A percentile compares a stretch with the other conserved stretches of the same genome.
phyloP scores from a whole-genome alignment of 2,113 vertebrate species.

The Oncorhynchus tshawytscha region DNA sequence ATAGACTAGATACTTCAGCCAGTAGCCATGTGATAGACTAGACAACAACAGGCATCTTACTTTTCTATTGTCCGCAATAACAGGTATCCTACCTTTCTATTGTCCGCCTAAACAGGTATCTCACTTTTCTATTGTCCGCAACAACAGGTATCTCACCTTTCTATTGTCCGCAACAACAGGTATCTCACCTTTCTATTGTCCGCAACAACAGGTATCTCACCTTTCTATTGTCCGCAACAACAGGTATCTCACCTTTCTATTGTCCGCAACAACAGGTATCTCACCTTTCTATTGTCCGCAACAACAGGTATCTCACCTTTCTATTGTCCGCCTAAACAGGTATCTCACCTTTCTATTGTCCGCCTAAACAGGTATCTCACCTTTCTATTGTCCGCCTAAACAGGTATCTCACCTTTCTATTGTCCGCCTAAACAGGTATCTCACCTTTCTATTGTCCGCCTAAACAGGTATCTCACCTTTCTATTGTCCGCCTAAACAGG shows the following conservation, averaged over 20 bases:
- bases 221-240: not conserved
- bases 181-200: not conserved
- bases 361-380: not conserved
- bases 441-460: too few species aligned
- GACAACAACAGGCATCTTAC: not conserved
- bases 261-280: not conserved
- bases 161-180: not conserved
- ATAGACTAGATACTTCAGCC: too few species aligned
- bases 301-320: not conserved
- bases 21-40: too few species aligned
- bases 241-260: not conserved
- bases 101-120: too few species aligned
- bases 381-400: not conserved
- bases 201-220: not conserved
- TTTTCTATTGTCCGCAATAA: not conserved
- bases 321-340: not conserved
- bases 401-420: not conserved
- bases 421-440: not conserved
- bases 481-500: not conserved
- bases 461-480: not conserved
- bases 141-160: not conserved
- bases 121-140: not conserved
- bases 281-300: not conserved
- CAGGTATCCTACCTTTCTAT: not conserved
- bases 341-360: not conserved